These are phyloP conservation scores for Nematostella vectensis DNA, from an alignment of 92 coral and sea anemone genomes.

Conservation along the genomic window DNA sequence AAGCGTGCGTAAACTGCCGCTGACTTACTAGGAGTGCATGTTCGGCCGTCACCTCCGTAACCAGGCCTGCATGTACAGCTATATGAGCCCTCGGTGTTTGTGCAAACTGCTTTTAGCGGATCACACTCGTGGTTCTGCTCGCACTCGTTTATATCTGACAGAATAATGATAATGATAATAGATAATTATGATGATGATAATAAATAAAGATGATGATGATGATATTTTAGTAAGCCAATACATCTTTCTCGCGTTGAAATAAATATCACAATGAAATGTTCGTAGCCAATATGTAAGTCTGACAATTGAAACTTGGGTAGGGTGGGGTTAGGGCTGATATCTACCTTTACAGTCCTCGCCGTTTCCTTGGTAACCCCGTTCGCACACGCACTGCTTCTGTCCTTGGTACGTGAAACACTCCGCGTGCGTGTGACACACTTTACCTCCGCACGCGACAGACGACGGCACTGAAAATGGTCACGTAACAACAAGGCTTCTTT, in stretches of 20 bases:
- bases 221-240: background rate
- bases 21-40: slow-evolving; percentile 33
- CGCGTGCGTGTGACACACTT: slow-evolving; percentile 57
- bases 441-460: slow-evolving; percentile 24
- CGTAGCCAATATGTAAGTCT: too few species aligned
- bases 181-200: too few species aligned
- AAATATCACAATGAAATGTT: too few species aligned
- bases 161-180: too few species aligned
- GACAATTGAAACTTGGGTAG: too few species aligned
- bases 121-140: slow-evolving; percentile 36
- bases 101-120: slow-evolving; percentile 52
- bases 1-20: background rate
- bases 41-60: slow-evolving; percentile 51
- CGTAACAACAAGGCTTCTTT: background rate
- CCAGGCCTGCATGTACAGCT: slow-evolving; percentile 65
- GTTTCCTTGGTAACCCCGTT: slow-evolving; percentile 63
- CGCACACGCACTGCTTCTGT: slow-evolving; percentile 47
- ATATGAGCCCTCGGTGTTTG: slow-evolving; percentile 42
- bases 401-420: slow-evolving; percentile 44
- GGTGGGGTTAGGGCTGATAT: too few species aligned
- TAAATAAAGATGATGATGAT: too few species aligned
- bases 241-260: too few species aligned
- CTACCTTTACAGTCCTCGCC: slow-evolving; percentile 64
- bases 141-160: slow-evolving; percentile 60
- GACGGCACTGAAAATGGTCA: background rate